These are phyloP conservation scores for Oncorhynchus gorbuscha DNA, from an alignment of 2,113 vertebrate species.

Conservation along the genomic window DNA sequence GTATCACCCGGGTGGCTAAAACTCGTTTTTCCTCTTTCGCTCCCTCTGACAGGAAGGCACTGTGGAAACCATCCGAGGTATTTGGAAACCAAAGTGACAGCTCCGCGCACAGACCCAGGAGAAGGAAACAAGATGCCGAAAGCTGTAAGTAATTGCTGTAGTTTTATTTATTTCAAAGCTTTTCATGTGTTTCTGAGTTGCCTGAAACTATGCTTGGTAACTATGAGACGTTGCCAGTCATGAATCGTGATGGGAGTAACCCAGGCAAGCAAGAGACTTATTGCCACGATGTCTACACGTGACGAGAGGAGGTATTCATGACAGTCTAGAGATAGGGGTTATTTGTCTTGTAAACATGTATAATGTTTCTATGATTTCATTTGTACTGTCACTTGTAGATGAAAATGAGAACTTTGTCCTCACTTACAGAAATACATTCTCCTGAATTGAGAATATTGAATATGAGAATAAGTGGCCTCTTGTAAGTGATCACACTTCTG, in stretches of 20 bases:
- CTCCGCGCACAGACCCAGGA: conserved; percentile 31
- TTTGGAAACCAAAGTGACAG: conserved; percentile 18
- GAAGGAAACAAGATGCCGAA: conserved; percentile 81
- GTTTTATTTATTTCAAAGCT: neutral
- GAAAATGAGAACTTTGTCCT: no score
- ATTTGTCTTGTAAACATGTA: neutral
- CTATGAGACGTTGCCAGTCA: neutral
- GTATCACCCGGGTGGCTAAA: conserved; percentile 50
- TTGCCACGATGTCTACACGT: neutral
- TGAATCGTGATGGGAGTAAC: neutral
- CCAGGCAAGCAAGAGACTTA: neutral
- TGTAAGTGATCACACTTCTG: no score
- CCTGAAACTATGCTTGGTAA: neutral
- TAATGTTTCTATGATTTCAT: no score
- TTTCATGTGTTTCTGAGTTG: neutral
- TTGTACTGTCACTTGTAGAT: no score
- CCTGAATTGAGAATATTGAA: no score
- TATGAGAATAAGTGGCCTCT: no score
- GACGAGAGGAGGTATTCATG: neutral
- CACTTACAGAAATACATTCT: no score
- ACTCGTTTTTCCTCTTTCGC: conserved; percentile 71
- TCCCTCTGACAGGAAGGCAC: conserved; percentile 37
- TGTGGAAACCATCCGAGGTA: conserved; percentile 23
- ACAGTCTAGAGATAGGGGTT: neutral
- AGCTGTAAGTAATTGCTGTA: conserved; percentile 72